Evolutionary conservation across 2,113 vertebrate genomes (phyloP), one percentile per base, ranked within the genome.

Genomic region (Thamnaconus septentrionalis): DNA sequence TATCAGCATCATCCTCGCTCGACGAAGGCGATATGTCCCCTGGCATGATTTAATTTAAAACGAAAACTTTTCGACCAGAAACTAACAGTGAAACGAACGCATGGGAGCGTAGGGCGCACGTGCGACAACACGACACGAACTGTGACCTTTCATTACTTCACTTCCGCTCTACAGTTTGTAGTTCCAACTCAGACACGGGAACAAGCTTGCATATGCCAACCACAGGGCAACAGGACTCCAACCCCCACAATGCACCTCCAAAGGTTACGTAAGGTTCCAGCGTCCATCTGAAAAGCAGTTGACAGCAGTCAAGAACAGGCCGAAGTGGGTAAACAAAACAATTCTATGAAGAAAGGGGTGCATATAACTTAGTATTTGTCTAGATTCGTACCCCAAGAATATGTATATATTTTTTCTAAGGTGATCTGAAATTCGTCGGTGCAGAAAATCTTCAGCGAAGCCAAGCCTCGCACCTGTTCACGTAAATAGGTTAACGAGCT

Each of bases 261-360:
- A 0, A 0, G 41, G 12, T 86, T 87, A 84, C 81, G 85, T 85
- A 85, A 88, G 62, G 62, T 60, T 5, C n/a, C 11, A 58, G 60
- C 65, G 76, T 75, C 70, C 42, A 64, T 74, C 7, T 48, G 64
- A 58, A 59, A 68, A 81, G 73, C 79, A 11, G 66, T 75, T 86
- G 84, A 88, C 88, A 81, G 79, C 69, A 55, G 73, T 3, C 39
- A 43, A 56, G 70, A 74, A 56, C 53, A 82, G 85, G 87, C 84
- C 87, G 64, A 58, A 79, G 73, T 67, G 76, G 81, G 79, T 79
- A 85, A 89, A 89, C 88, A 88, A 82, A 84, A 79, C 61, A 78
- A 77, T 71, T 62, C 55, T 61, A 57, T 60, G 56, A 31, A 6
- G 7, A 63, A 52, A 72, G 6, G 1, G 50, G 11, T 47, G 9